These are phyloP conservation scores for Oryzias woworae DNA, from an alignment of 2,113 vertebrate species.

Conservation along the genomic window DNA sequence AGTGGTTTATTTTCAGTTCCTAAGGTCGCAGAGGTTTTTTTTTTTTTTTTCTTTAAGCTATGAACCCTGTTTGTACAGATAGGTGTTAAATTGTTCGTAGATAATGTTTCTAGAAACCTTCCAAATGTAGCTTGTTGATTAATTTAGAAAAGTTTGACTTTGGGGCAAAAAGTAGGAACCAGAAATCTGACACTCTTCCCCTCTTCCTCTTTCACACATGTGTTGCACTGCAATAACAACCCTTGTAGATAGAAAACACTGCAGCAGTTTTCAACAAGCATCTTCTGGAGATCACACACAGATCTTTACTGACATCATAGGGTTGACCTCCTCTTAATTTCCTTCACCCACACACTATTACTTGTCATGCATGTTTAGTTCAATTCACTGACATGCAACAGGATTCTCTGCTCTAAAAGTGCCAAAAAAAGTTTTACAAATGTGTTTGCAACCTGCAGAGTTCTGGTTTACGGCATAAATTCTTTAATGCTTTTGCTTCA, in stretches of 20 bases:
- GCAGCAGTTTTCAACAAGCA: conserved; percentile 31
- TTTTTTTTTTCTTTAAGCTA: neutral
- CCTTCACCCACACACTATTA: conserved; percentile 33
- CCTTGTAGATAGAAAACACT: conserved; percentile 57
- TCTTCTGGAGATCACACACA: conserved; percentile 48
- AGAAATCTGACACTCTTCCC: conserved; percentile 57
- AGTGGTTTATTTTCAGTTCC: conserved; percentile 1
- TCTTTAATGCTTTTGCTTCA: too few relatives aligned
- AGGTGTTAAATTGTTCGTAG: neutral
- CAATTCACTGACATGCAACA: conserved; percentile 66
- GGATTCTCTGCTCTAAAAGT: conserved; percentile 29
- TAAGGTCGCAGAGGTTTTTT: conserved; percentile 1
- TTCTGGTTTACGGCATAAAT: too few relatives aligned
- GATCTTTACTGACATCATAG: conserved; percentile 40
- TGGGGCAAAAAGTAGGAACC: neutral
- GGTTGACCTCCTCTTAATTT: conserved; percentile 36
- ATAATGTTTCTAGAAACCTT: too few relatives aligned
- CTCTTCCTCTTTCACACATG: conserved; percentile 57
- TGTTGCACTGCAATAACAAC: conserved; percentile 71
- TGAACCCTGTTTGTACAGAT: neutral
- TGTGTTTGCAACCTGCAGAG: too few relatives aligned
- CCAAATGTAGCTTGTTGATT: too few relatives aligned
- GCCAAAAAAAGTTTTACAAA: neutral
- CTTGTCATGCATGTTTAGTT: conserved; percentile 63
- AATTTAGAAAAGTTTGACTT: too few relatives aligned